Percentiles rank a stretch among this genome's conserved stretches.
These are phyloP conservation scores for Salvelinus namaycush DNA, from an alignment of 2,113 vertebrate species.

Conservation along the genomic window DNA sequence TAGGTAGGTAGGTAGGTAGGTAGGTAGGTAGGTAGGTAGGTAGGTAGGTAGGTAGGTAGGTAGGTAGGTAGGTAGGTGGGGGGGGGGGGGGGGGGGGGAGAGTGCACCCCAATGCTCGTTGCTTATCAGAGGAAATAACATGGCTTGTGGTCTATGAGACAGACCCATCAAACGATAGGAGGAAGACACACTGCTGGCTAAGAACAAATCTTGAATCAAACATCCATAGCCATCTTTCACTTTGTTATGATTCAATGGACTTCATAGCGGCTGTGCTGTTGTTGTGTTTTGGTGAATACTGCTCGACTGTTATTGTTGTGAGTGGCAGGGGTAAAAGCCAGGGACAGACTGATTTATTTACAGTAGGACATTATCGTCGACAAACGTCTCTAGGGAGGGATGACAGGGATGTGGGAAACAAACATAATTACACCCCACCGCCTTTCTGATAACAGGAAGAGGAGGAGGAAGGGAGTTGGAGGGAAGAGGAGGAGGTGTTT, in stretches of 20 bases:
- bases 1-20: too few relatives aligned
- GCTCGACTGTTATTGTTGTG: constrained; percentile 14
- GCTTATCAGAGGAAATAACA: constrained; percentile 37
- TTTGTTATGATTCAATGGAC: constrained; percentile 33
- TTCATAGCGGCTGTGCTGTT: constrained; percentile 45
- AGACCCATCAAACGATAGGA: constrained; percentile 34
- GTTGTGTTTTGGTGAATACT: background rate
- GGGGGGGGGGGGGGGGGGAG: too few relatives aligned
- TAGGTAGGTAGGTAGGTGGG: too few relatives aligned
- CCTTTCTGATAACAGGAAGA: constrained; percentile 61
- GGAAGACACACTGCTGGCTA: background rate
- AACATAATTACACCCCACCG: constrained; percentile 65
- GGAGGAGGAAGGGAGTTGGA: constrained; percentile 16
- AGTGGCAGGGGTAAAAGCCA: constrained; percentile 53
- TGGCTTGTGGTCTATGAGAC: constrained; percentile 19
- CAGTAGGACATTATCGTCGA: constrained; percentile 64
- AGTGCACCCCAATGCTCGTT: background rate
- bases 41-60: too few relatives aligned
- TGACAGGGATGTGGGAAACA: constrained; percentile 65
- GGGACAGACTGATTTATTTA: constrained; percentile 62
- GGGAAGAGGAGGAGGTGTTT: constrained; percentile 47
- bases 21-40: too few relatives aligned
- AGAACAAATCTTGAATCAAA: constrained; percentile 17
- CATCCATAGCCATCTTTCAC: constrained; percentile 48
- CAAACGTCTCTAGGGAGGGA: constrained; percentile 53